Percentiles rank a stretch among this genome's conserved stretches.
Conservation (phyloP, 2,113 vertebrate genomes). For the Carettochelys insculpta region DNA sequence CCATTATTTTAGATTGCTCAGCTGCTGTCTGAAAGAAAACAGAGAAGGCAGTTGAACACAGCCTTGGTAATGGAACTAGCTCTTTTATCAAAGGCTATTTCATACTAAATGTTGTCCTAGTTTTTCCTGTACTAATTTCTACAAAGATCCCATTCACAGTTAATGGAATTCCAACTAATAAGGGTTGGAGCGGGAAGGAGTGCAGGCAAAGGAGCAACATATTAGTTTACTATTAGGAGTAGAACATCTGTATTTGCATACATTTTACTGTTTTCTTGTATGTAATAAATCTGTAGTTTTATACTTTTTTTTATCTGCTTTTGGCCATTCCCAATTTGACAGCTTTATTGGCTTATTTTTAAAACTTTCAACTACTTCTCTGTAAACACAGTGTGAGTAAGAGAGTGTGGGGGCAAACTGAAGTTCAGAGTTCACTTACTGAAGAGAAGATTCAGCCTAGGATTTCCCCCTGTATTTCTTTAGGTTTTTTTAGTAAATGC, state of each 20-base stretch:
- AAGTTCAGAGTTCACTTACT: constrained; percentile 33
- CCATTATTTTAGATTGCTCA: constrained; percentile 55
- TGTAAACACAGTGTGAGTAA: background rate
- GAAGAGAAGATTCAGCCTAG: constrained; percentile 9
- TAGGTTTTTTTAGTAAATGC: constrained; percentile 34
- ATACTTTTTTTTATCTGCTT: constrained; percentile 10
- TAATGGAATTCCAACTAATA: constrained; percentile 29
- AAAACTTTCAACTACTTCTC: constrained; percentile 15
- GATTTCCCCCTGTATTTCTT: constrained; percentile 45
- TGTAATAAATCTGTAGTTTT: constrained; percentile 27
- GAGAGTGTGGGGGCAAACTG: constrained; percentile 42
- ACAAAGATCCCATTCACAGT: constrained; percentile 42
- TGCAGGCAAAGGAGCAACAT: constrained; percentile 17
- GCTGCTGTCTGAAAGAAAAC: constrained; percentile 59
- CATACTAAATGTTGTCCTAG: constrained; percentile 2
- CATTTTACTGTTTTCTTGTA: constrained; percentile 29
- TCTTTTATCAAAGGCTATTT: constrained; percentile 56
- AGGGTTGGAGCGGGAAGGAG: background rate
- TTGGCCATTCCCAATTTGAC: constrained; percentile 37
- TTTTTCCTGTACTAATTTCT: constrained; percentile 26
- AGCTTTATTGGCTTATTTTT: constrained; percentile 52
- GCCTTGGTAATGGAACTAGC: constrained; percentile 33
- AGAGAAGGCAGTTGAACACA: constrained; percentile 46
- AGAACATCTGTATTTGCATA: constrained; percentile 43
- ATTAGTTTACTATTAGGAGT: constrained; percentile 13